phyloP scores from a whole-genome alignment of 2,797 vertebrate species.

The Gobionotothen gibberifrons region DNA sequence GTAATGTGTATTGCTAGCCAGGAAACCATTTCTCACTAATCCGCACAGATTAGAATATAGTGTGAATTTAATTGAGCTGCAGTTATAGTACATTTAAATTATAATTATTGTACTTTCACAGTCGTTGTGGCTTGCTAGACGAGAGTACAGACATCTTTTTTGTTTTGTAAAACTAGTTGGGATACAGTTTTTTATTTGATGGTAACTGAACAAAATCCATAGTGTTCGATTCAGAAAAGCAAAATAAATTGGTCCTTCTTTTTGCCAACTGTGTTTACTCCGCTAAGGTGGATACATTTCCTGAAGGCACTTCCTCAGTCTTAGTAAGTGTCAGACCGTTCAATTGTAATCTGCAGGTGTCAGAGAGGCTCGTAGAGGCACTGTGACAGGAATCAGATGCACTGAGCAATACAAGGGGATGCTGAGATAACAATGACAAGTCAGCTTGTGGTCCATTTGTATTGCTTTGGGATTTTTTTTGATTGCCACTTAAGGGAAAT shows the following conservation, averaged over 20 bases:
- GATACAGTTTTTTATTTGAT: conserved; percentile 4
- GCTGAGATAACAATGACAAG: neutral
- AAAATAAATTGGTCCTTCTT: neutral
- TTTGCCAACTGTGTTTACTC: conserved; percentile 6
- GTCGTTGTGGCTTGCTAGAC: neutral
- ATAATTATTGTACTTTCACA: neutral
- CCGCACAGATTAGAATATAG: neutral
- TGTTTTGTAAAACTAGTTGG: neutral
- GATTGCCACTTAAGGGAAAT: conserved; percentile 12
- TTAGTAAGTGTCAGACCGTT: conserved; percentile 76
- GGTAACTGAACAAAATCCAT: neutral
- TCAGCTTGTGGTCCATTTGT: neutral
- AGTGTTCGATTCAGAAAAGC: neutral
- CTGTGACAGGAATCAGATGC: conserved; percentile 54
- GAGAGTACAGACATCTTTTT: neutral
- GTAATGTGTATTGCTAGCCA: neutral
- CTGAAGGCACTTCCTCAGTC: conserved; percentile 32
- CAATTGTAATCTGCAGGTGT: conserved; percentile 81
- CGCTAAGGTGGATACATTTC: conserved; percentile 20
- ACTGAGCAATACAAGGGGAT: conserved; percentile 30
- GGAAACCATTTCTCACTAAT: conserved; percentile 16
- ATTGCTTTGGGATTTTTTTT: conserved; percentile 17
- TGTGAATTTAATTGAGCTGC: conserved; percentile 19
- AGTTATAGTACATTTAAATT: conserved; percentile 1
- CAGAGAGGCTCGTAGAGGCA: conserved; percentile 28